A percentile compares a stretch with the other conserved stretches of the same genome.
Evolutionary conservation across 1,140 invertebrate genomes (phyloP).

Genomic region (Charaxes varanes): DNA sequence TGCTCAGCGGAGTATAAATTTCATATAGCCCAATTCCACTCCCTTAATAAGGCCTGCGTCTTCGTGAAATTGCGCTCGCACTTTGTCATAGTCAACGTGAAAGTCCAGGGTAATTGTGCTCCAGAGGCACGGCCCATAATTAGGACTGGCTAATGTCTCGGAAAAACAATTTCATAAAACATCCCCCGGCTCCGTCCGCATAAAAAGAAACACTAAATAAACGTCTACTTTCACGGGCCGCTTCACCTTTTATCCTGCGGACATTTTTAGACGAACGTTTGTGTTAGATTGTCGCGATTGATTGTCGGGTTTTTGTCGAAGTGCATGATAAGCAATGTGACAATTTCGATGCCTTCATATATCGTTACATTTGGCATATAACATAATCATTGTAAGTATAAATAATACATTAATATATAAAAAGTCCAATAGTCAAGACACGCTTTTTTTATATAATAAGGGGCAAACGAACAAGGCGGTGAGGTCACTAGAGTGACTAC

Average conservation of each 20-base stretch:
- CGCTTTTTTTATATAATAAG: too few species aligned
- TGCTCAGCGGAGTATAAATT: slow-evolving; percentile 15
- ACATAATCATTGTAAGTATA: too few species aligned
- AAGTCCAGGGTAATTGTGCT: slow-evolving; percentile 59
- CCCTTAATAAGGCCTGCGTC: slow-evolving; percentile 25
- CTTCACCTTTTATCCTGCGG: slow-evolving; percentile 43
- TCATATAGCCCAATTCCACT: slow-evolving; percentile 20
- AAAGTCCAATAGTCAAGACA: too few species aligned
- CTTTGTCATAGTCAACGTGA: slow-evolving; percentile 62
- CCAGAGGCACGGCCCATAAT: slow-evolving; percentile 53
- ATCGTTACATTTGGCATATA: too few species aligned
- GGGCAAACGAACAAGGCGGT: too few species aligned
- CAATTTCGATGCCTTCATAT: too few species aligned
- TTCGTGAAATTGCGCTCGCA: slow-evolving; percentile 33
- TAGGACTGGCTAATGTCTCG: slow-evolving; percentile 65
- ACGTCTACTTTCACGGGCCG: slow-evolving; percentile 59
- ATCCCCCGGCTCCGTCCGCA: slow-evolving; percentile 51
- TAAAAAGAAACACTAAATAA: slow-evolving; percentile 71
- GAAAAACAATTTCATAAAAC: slow-evolving; percentile 73
- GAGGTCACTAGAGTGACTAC: too few species aligned
- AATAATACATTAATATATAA: too few species aligned
- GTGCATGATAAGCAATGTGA: too few species aligned
- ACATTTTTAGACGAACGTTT: too few species aligned
- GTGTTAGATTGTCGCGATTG: too few species aligned
- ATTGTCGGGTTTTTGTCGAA: too few species aligned